These are phyloP conservation scores for Fratercula arctica DNA, from an alignment of 2,797 vertebrate species.

Conservation along the genomic window DNA sequence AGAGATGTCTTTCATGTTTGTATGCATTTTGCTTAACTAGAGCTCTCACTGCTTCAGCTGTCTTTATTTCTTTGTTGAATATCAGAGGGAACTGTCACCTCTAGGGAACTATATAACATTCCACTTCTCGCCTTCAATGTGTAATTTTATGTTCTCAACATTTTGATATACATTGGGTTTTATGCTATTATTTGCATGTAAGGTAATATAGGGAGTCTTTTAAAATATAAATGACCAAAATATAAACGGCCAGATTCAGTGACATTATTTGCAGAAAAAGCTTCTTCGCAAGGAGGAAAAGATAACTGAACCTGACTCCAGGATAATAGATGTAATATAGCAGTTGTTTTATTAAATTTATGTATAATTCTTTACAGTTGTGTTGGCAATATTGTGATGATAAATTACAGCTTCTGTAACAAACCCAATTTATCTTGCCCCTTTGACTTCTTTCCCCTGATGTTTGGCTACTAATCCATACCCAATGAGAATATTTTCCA, in stretches of 20 bases:
- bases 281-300: background rate
- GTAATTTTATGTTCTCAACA: background rate
- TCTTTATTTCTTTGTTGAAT: background rate
- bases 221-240: background rate
- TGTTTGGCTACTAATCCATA: background rate
- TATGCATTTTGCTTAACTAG: background rate
- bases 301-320: background rate
- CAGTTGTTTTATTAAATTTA: constrained; percentile 30
- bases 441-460: background rate
- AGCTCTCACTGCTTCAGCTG: background rate
- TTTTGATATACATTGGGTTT: background rate
- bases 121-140: background rate
- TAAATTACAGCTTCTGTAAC: constrained; percentile 1
- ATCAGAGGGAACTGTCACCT: background rate
- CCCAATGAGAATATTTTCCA: background rate
- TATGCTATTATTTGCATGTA: background rate
- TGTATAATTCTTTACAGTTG: background rate
- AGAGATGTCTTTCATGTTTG: background rate
- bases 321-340: background rate
- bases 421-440: background rate
- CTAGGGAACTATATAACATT: background rate
- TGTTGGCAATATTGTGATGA: constrained; percentile 2
- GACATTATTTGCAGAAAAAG: background rate
- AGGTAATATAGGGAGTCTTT: background rate
- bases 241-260: background rate